Evolutionary conservation across 2,888 invertebrate genomes (phyloP), one percentile per base, ranked within the genome.

Genomic region (Gandaritis pyraliata): DNA sequence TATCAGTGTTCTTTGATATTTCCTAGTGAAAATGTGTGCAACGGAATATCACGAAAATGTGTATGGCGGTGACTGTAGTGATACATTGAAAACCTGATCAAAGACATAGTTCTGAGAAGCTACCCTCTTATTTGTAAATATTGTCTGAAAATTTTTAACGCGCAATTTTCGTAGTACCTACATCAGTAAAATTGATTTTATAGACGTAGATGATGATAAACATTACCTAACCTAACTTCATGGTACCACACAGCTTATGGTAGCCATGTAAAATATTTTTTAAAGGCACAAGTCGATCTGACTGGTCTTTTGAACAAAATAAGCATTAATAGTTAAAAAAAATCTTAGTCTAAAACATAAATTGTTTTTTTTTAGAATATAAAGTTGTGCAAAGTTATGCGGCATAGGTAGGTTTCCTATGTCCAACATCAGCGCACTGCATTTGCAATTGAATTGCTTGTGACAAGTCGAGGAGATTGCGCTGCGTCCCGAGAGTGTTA

Each of bases 401-500:
- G 33, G 30, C 6, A 33, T 15, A 39, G 23, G 30, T 15, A 39
- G 23, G 30, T 46, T 53, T 18, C 52, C n/a, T 38, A 36, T 52
- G 52, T 47, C 58, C 58, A 52, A 41, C 39, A 15, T 58, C 29
- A 46, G 51, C 30, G 58, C 45, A 49, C 39, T 50, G 54, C 72
- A 73, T 74, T 75, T 78, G 79, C 76, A 76, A 76, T 77, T 74
- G 75, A 79, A 80, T 78, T 68, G 72, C 70, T 74, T 74, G 73
- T 73, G 75, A 49, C 76, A 76, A 79, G 77, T 70, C 71, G 70
- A 65, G 68, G 73, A 73, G 75, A 78, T 79, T 79, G 78, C 78
- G 65, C 73, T 68, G 74, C 69, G 72, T 74, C 76, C 75, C 74
- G 65, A 29, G 58, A 55, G 63, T 39, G 75, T 77, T 76, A 73